Evolutionary conservation across 2,113 vertebrate genomes (phyloP).

Genomic region (Pseudopipra pipra): DNA sequence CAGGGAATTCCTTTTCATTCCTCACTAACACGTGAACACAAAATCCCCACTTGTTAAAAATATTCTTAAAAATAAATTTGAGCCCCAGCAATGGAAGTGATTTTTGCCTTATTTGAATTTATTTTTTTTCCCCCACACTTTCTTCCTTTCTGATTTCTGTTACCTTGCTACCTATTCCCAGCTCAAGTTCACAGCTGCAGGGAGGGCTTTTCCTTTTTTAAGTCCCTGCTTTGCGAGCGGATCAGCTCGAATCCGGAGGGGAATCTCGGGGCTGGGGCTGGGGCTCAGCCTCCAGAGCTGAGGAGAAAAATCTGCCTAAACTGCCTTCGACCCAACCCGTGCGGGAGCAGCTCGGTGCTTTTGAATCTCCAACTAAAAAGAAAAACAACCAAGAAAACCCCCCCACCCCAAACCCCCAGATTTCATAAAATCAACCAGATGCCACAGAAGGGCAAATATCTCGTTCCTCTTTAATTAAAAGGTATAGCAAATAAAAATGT

Average conservation of each 20-base stretch:
- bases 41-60: not conserved
- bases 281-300: not conserved
- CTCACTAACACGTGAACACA: not conserved
- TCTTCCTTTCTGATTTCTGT: not conserved
- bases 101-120: not conserved
- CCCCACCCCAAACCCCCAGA: not conserved
- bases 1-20: not conserved
- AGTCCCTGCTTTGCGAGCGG: not conserved
- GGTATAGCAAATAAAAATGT: conserved; percentile 55
- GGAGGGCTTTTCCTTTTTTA: not conserved
- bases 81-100: not conserved
- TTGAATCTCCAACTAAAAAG: not conserved
- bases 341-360: not conserved
- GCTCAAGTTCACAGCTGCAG: conserved; percentile 5
- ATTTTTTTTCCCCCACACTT: not conserved
- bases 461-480: conserved; percentile 62
- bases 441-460: conserved; percentile 28
- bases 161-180: conserved; percentile 21
- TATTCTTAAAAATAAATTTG: not conserved
- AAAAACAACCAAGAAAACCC: not conserved
- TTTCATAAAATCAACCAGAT: conserved; percentile 52
- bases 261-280: not conserved
- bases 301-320: not conserved
- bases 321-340: not conserved
- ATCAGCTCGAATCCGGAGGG: not conserved